phyloP scores from a whole-genome alignment of 2,888 invertebrate species.

The Dichetophora obliterata region DNA sequence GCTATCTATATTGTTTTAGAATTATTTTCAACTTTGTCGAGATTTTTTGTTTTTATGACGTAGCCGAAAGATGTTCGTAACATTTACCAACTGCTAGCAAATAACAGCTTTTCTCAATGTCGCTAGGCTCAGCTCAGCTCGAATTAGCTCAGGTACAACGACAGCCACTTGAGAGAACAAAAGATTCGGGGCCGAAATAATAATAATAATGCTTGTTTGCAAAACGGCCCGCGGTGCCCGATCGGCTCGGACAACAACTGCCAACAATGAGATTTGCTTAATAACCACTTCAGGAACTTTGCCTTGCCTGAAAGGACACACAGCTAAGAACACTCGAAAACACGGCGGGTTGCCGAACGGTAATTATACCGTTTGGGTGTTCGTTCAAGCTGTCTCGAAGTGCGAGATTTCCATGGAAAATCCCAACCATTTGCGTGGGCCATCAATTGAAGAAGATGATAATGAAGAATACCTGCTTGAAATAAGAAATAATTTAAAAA shows the following conservation, averaged over 20 bases:
- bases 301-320: background rate
- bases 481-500: slow-evolving; percentile 7
- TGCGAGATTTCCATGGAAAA: slow-evolving; percentile 34
- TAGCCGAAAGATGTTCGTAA: too few relatives aligned
- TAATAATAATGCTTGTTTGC: slow-evolving; percentile 24
- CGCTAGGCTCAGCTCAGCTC: background rate
- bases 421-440: slow-evolving; percentile 21
- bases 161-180: slow-evolving; percentile 14
- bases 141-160: background rate
- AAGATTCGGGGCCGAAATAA: background rate
- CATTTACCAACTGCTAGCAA: background rate
- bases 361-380: slow-evolving; percentile 27
- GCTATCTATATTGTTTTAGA: too few relatives aligned
- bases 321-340: slow-evolving; percentile 25
- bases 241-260: background rate
- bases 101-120: background rate
- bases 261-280: slow-evolving; percentile 55
- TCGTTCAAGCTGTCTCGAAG: slow-evolving; percentile 6
- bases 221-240: slow-evolving; percentile 1
- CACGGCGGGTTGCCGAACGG: slow-evolving; percentile 4
- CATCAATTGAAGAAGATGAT: background rate
- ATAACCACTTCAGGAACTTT: slow-evolving; percentile 55
- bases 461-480: background rate
- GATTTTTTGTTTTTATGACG: too few relatives aligned
- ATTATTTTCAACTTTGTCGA: too few relatives aligned